These are phyloP conservation scores for Priocnemis perturbator DNA, from an alignment of 2,888 invertebrate genomes.

Conservation along the genomic window DNA sequence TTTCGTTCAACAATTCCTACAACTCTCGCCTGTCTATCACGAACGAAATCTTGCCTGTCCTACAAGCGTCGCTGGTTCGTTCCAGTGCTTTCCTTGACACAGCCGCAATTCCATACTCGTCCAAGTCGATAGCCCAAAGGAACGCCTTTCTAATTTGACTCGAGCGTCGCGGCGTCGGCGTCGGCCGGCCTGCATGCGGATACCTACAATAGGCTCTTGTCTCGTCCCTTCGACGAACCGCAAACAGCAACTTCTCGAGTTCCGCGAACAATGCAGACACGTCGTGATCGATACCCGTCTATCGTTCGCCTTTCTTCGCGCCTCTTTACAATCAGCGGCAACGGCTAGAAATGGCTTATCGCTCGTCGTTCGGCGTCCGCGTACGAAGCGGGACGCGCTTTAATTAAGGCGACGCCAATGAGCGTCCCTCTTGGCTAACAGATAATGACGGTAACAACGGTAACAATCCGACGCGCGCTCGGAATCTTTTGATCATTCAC, in stretches of 20 bases:
- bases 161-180: slow-evolving; percentile 7
- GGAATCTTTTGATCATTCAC: too few species aligned
- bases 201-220: slow-evolving; percentile 23
- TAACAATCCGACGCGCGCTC: too few species aligned
- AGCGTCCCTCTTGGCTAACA: too few species aligned
- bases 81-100: too few species aligned
- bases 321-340: slow-evolving; percentile 20
- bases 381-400: slow-evolving; percentile 10
- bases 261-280: slow-evolving; percentile 32
- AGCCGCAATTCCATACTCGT: too few species aligned
- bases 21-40: too few species aligned
- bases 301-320: slow-evolving; percentile 21
- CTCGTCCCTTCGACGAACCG: slow-evolving; percentile 8
- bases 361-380: not conserved
- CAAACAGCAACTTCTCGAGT: slow-evolving; percentile 33
- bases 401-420: slow-evolving; percentile 23
- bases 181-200: not conserved
- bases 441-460: too few species aligned
- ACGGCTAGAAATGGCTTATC: slow-evolving; percentile 6
- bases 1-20: too few species aligned
- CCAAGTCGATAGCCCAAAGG: too few species aligned
- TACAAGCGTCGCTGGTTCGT: too few species aligned
- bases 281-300: slow-evolving; percentile 33
- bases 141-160: not conserved
- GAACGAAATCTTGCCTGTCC: too few species aligned